Evolutionary conservation across 1,140 invertebrate genomes (phyloP).

Genomic region (Drosophila arawakana): DNA sequence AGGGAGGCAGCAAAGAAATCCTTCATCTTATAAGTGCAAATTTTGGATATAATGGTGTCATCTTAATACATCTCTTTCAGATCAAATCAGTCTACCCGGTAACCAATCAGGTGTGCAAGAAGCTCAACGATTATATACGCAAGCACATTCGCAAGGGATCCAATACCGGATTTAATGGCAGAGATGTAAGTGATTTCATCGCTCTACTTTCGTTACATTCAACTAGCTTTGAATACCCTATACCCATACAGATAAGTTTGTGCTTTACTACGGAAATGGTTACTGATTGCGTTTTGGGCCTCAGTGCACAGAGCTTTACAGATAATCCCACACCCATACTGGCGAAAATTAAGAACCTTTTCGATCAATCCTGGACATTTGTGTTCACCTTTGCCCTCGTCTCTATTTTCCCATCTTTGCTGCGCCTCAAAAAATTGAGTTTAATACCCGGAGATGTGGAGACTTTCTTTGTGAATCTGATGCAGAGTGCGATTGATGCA

Average conservation of each 20-base stretch:
- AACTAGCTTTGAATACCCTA: not conserved
- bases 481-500: conserved; percentile 64
- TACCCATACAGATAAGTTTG: conserved; percentile 55
- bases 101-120: conserved; percentile 64
- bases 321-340: conserved; percentile 58
- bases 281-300: conserved; percentile 85
- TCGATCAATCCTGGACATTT: conserved; percentile 37
- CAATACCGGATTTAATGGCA: conserved; percentile 52
- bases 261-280: conserved; percentile 85
- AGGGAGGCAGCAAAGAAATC: too few relatives aligned
- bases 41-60: too few relatives aligned
- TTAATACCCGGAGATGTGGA: conserved; percentile 56
- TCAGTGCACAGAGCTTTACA: conserved; percentile 80
- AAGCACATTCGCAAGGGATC: conserved; percentile 56
- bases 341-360: conserved; percentile 49
- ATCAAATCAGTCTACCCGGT: conserved; percentile 78
- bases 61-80: conserved; percentile 10
- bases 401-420: conserved; percentile 52
- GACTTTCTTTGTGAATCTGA: conserved; percentile 73
- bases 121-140: conserved; percentile 54
- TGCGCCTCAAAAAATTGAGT: conserved; percentile 31
- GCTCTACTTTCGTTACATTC: not conserved
- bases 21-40: too few relatives aligned
- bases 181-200: conserved; percentile 50
- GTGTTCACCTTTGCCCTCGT: conserved; percentile 16